Evolutionary conservation across 2,888 invertebrate species (phyloP), one percentile per base, ranked within the genome.

Genomic region (Acleris emargana): DNA sequence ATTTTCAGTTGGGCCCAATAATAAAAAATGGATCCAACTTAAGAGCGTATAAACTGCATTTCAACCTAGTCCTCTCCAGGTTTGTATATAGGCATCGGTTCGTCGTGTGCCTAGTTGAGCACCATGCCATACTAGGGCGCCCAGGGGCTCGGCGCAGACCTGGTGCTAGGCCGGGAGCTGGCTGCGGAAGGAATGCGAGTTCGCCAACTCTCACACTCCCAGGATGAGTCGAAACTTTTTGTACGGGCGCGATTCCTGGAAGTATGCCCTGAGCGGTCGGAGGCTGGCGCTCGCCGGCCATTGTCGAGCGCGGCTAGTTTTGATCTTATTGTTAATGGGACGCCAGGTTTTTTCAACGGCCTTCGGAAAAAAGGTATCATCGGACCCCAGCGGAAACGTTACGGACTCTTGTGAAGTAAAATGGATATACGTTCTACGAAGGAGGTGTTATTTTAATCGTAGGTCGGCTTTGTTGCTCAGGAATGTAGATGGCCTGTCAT

Each of bases 311-410:
- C 89, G 91, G 91, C 90, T 89, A 90, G 89, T 91, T 92, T 92
- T 92, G 91, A 91, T 91, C 89, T 91, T 90, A 91, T 92, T 91
- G 87, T 92, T 91, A 91, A 90, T 91, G 89, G 91, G 91, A 91
- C 90, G 90, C 90, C 87, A 90, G 84, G 88, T 90, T 92, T 92
- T 92, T 92, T 92, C 84, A 84, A 83, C 78, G 72, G 76, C 76
- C 81, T 81, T 84, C 82, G 90, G 89, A 91, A 92, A 92, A 90
- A 88, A 87, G 82, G 87, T 88, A 90, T 87, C 89, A 86, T 86
- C 87, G 85, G 87, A 86, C 84, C 91, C 89, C 91, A 88, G 85
- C 91, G 91, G 91, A 91, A 91, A 91, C 89, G 90, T 91, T 90
- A 90, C 86, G 88, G 87, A 83, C 87, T 89, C 89, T 88, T 89